These are phyloP conservation scores for Branchipolynoe longqiensis DNA, from an alignment of 2,888 invertebrate genomes.

Conservation along the genomic window DNA sequence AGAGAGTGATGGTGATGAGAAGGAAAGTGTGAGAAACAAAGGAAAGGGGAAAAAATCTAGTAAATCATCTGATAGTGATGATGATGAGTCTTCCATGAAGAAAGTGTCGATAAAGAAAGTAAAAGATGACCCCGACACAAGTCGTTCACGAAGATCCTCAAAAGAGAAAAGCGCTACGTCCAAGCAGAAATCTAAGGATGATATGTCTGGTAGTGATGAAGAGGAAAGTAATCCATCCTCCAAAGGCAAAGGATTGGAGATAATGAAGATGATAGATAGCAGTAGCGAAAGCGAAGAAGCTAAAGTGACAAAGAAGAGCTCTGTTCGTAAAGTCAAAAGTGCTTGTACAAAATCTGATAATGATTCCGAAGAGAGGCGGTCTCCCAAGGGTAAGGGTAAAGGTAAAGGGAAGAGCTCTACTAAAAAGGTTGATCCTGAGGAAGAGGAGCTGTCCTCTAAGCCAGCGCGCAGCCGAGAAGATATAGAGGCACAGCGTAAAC, in stretches of 20 bases:
- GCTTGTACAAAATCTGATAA: not conserved
- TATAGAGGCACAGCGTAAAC: conserved; percentile 64
- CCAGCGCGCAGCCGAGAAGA: conserved; percentile 59
- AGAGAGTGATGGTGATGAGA: too few relatives aligned
- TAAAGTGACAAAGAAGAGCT: not conserved
- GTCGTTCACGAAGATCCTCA: too few relatives aligned
- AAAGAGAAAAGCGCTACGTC: too few relatives aligned
- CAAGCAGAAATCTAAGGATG: too few relatives aligned
- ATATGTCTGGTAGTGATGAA: too few relatives aligned
- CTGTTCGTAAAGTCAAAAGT: conserved; percentile 32
- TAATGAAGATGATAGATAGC: not conserved
- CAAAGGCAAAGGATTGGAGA: not conserved
- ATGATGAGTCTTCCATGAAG: too few relatives aligned
- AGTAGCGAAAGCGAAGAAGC: too few relatives aligned
- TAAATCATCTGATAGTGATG: not conserved
- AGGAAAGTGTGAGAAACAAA: too few relatives aligned
- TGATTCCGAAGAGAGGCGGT: not conserved
- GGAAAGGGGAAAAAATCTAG: not conserved
- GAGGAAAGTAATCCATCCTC: too few relatives aligned
- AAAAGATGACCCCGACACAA: too few relatives aligned
- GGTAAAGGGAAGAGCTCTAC: conserved; percentile 4
- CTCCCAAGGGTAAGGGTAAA: conserved; percentile 16
- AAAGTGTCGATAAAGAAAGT: too few relatives aligned
- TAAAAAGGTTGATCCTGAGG: not conserved
- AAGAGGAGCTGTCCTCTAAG: not conserved